A percentile compares a stretch with the other conserved stretches of the same genome.
These are phyloP conservation scores for Suillia variegata DNA, from an alignment of 2,888 invertebrate genomes.

Conservation along the genomic window DNA sequence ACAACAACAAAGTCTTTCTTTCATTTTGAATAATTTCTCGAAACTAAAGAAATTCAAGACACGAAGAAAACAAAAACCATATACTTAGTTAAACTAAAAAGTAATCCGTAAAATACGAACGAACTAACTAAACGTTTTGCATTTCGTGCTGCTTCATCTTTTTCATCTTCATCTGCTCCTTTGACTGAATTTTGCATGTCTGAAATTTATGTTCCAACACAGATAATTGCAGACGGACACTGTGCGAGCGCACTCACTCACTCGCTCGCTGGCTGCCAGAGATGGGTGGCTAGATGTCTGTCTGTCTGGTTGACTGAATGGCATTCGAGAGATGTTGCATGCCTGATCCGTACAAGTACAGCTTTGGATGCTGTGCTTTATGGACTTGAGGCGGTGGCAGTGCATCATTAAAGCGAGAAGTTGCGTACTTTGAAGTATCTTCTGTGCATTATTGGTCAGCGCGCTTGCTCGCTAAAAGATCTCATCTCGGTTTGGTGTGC, in stretches of 20 bases:
- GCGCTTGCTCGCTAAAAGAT: no score
- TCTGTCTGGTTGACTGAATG: conserved; percentile 3
- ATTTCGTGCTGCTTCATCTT: neutral
- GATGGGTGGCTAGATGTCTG: neutral
- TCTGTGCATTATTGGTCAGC: neutral
- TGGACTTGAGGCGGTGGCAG: conserved; percentile 11
- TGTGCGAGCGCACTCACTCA: conserved; percentile 9
- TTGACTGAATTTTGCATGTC: conserved; percentile 3
- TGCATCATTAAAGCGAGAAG: conserved; percentile 13
- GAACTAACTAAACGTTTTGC: no score
- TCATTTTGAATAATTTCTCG: neutral
- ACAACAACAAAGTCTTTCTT: neutral
- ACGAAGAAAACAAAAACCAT: no score
- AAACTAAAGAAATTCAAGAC: neutral
- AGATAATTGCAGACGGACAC: conserved; percentile 30
- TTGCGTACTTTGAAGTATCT: neutral
- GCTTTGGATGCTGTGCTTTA: conserved; percentile 16
- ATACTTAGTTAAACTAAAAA: no score
- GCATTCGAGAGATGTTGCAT: conserved; percentile 8
- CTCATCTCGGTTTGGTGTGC: no score
- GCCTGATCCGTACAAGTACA: no score
- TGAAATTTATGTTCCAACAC: conserved; percentile 31
- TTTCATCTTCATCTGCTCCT: neutral
- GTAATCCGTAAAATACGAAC: no score
- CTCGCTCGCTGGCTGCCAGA: conserved; percentile 23